phyloP scores from a whole-genome alignment of 2,113 vertebrate species.

The Neotoma lepida region DNA sequence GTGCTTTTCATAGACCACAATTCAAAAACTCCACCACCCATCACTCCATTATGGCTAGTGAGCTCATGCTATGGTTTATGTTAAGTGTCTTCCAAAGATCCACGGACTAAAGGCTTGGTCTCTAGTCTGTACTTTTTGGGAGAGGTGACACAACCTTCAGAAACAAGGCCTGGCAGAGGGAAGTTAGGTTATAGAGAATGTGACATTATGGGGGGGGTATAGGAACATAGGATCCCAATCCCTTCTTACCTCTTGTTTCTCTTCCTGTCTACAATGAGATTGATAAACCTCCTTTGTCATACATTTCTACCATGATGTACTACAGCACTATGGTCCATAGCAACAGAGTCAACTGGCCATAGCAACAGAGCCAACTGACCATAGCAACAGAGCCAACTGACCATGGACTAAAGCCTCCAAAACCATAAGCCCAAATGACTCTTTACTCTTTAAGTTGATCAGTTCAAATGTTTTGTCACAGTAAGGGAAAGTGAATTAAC shows the following conservation, averaged over 20 bases:
- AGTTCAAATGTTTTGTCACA: background rate
- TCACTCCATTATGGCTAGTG: too few species aligned
- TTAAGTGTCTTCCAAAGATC: background rate
- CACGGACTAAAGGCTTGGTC: background rate
- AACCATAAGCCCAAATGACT: background rate
- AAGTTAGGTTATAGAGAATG: background rate
- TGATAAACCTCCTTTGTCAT: background rate
- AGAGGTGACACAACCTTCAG: background rate
- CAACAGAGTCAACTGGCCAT: too few species aligned
- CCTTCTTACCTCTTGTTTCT: background rate
- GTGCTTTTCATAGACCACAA: background rate
- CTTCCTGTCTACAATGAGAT: background rate
- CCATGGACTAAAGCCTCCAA: background rate
- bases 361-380: background rate
- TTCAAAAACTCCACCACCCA: background rate
- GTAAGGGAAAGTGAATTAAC: background rate
- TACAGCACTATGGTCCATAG: too few species aligned
- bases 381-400: background rate
- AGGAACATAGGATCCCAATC: background rate
- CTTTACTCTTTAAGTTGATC: background rate
- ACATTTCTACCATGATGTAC: background rate
- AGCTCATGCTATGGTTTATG: background rate
- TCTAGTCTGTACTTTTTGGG: background rate
- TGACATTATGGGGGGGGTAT: too few species aligned
- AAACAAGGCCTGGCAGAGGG: background rate